A percentile compares a stretch with the other conserved stretches of the same genome.
These are phyloP conservation scores for Phymorhynchus buccinoides DNA, from an alignment of 1,140 invertebrate genomes.

Conservation along the genomic window DNA sequence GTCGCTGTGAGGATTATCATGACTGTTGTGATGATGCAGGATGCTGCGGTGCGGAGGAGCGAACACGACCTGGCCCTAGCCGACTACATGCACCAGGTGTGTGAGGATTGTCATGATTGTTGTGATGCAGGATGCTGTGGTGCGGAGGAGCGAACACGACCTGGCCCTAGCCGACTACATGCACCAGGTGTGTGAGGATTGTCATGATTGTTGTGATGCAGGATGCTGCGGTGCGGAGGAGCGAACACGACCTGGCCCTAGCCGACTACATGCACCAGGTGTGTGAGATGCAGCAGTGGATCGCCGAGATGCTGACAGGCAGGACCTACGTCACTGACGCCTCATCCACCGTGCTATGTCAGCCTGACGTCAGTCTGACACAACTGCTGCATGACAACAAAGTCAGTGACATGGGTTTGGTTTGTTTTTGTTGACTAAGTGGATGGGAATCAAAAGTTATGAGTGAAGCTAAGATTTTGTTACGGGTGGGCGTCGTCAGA, in stretches of 20 bases:
- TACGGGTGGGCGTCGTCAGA: too few species aligned
- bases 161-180: constrained; percentile 56
- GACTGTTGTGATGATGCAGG: constrained; percentile 42
- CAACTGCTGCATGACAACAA: constrained; percentile 59
- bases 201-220: constrained; percentile 31
- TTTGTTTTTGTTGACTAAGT: neutral
- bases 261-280: constrained; percentile 59
- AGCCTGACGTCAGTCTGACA: constrained; percentile 53
- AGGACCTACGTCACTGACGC: constrained; percentile 53
- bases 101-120: too few species aligned
- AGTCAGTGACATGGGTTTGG: constrained; percentile 42
- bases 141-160: constrained; percentile 57
- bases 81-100: constrained; percentile 58
- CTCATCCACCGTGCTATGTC: constrained; percentile 46
- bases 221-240: constrained; percentile 57
- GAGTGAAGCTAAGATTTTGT: too few species aligned
- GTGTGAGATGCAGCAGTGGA: constrained; percentile 58
- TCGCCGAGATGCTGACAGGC: constrained; percentile 48
- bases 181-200: constrained; percentile 54
- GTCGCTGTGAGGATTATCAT: too few species aligned
- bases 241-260: constrained; percentile 55
- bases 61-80: constrained; percentile 54
- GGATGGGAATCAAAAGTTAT: too few species aligned
- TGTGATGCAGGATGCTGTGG: constrained; percentile 53
- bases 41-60: constrained; percentile 57